Percentiles rank a stretch among this genome's conserved stretches.
phyloP scores from a whole-genome alignment of 2,113 vertebrate species.

The Petrocephalus microphthalmus region DNA sequence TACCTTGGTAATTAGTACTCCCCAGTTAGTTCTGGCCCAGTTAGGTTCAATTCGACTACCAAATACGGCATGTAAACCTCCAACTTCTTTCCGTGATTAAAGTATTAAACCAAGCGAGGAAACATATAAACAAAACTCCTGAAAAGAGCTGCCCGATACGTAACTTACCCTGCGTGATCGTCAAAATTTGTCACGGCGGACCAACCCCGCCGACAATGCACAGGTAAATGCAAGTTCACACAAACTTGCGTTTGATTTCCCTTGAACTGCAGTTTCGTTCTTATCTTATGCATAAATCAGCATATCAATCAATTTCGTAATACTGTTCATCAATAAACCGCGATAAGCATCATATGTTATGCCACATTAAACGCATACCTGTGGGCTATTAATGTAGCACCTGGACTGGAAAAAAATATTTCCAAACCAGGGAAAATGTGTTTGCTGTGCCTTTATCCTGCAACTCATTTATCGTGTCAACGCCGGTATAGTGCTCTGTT shows the following conservation, averaged over 20 bases:
- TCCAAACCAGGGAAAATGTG: neutral
- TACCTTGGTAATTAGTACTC: neutral
- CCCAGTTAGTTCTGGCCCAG: neutral
- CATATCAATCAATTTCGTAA: neutral
- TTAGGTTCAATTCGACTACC: neutral
- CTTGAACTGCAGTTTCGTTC: neutral
- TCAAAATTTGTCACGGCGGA: neutral
- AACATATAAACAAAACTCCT: constrained; percentile 15
- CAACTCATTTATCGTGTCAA: neutral
- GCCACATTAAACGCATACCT: neutral
- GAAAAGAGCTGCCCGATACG: neutral
- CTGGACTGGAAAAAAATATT: neutral
- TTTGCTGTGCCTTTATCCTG: neutral
- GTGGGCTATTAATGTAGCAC: neutral
- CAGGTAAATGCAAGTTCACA: neutral
- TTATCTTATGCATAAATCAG: neutral
- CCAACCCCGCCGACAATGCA: neutral
- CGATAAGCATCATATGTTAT: neutral
- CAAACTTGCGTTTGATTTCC: neutral
- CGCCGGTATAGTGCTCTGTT: constrained; percentile 29
- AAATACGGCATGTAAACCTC: neutral
- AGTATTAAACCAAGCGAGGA: neutral
- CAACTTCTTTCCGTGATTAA: neutral
- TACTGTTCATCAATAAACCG: neutral
- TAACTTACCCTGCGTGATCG: constrained; percentile 12